Evolutionary conservation across 2,797 vertebrate genomes (phyloP), one percentile per base, ranked within the genome.

Genomic region (Pipistrellus pipistrellus): DNA sequence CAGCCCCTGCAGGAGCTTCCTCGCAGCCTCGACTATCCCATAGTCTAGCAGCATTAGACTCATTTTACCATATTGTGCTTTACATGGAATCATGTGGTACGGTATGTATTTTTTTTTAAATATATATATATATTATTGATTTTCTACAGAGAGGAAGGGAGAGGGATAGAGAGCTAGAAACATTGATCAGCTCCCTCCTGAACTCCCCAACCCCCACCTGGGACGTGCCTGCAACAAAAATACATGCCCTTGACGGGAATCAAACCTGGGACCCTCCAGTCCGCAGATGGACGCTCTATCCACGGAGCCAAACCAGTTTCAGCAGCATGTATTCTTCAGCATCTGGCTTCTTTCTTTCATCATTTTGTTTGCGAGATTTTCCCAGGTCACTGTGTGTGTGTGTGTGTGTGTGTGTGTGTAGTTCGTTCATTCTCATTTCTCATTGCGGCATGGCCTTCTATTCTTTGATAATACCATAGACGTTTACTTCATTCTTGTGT

Each of bases 401-500:
- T 44, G 44, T 44, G 44, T 44, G 44, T 17, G 7, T 25, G 5
- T 41, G 12, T 62, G 51, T 44, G 15, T 71, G 9, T 32, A 72
- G 17, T 75, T 35, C 27, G 20, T 64, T 59, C 9, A 17, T 20
- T 85, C 68, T 93, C 72, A 8, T 62, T 4, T 85, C 68, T 93
- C 72, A 8, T 62, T 4, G 25, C 6, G 64, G 20, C 48, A 21
- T 17, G 27, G 4, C 46, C 9, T 64, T 57, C 17, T 80, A 21
- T 2, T 85, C 25, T 81, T 27, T 76, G 27, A 72, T 77, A 71
- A 94, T 59, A 35, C 8, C 44, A 62, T 23, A 5, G 4, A 59
- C 89, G 38, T 55, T 53, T 41, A 90, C 72, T 78, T 44, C 82
- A 46, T 89, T 92, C 38, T 86, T 41, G 46, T 72, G 18, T 57